A percentile compares a stretch with the other conserved stretches of the same genome.
phyloP scores from a whole-genome alignment of 2,888 invertebrate genomes.

The Drosophila limbata region DNA sequence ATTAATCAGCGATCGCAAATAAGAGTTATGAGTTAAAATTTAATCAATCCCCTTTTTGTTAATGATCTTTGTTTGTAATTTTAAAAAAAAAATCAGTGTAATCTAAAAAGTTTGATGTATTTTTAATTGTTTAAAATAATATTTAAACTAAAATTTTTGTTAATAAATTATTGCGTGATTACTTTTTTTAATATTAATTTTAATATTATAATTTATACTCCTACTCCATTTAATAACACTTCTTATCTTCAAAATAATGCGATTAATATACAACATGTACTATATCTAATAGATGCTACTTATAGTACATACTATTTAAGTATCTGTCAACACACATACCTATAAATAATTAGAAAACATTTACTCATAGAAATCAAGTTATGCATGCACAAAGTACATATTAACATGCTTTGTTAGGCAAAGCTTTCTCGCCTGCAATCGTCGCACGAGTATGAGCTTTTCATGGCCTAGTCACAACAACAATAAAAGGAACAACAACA shows the following conservation, averaged over 20 bases:
- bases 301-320: not conserved
- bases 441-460: slow-evolving; percentile 45
- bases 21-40: too few relatives aligned
- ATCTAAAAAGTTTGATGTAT: too few relatives aligned
- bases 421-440: slow-evolving; percentile 52
- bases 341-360: not conserved
- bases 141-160: too few relatives aligned
- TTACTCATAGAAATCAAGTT: slow-evolving; percentile 9
- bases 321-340: not conserved
- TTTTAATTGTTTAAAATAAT: too few relatives aligned
- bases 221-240: not conserved
- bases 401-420: slow-evolving; percentile 13
- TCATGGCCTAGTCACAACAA: slow-evolving; percentile 29
- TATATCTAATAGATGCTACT: too few relatives aligned
- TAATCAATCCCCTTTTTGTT: too few relatives aligned
- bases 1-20: too few relatives aligned
- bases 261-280: not conserved
- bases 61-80: too few relatives aligned
- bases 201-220: too few relatives aligned
- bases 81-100: too few relatives aligned
- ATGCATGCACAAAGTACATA: slow-evolving; percentile 17
- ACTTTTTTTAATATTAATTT: too few relatives aligned
- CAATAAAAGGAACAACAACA: slow-evolving; percentile 25
- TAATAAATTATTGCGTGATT: too few relatives aligned
- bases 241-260: not conserved